Evolutionary conservation across 2,113 vertebrate genomes (phyloP), one percentile per base, ranked within the genome.

Genomic region (Dunckerocampus dactyliophorus): DNA sequence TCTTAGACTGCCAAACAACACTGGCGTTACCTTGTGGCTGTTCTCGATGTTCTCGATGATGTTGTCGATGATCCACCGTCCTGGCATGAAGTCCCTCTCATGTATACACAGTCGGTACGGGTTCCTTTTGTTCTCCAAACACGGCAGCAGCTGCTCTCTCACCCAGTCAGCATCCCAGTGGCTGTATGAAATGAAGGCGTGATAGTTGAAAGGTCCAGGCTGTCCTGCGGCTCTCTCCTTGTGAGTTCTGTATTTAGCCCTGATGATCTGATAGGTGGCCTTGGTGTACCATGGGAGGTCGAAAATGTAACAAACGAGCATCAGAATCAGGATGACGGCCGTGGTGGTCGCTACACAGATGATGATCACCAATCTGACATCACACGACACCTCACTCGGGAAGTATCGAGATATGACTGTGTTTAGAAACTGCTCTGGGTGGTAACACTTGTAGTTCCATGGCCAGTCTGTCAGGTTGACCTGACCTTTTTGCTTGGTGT

Each of bases 151-250:
- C 39, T 93, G 77, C 1, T 65, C 82, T 67, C 88, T 87, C 34
- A 94, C 93, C 93, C 93, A 95, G 2, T 78, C 82, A 1, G 92
- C 92, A 16, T 95, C 93, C 0, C 83, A 84, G 39, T 87, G 80
- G 76, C 93, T 92, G 73, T 95, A 95, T 21, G 93, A 95, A 71
- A 95, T 88, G 83, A 95, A 95, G 47, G 93, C 93, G 0, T 95
- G 91, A 75, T 91, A 95, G 9, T 54, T 43, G 8, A 90, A 94
- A 1, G 2, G 58, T 46, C 63, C 59, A 0, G 6, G 0, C 11
- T 69, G 69, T 4, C 71, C 77, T 0, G 59, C 66, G 1, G 50
- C 64, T 20, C 79, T 87, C 51, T 89, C 69, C 42, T 82, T 86
- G 54, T 75, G 76, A 8, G 87, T 71, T 15, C 92, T 80, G 70